phyloP scores from a whole-genome alignment of 1,140 invertebrate species.

The Arion vulgaris region DNA sequence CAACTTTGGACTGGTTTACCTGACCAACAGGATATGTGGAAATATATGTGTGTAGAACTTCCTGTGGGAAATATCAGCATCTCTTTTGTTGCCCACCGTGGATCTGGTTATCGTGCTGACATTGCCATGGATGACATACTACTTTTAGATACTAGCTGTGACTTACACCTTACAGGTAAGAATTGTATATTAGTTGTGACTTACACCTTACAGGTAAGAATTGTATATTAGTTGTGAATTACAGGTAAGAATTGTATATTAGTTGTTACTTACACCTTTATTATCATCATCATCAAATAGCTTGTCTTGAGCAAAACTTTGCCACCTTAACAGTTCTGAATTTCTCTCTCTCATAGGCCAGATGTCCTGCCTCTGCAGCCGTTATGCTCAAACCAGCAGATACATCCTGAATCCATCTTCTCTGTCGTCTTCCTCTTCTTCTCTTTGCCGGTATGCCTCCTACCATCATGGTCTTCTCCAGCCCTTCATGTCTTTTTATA shows the following conservation, averaged over 20 bases:
- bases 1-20: background rate
- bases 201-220: background rate
- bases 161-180: background rate
- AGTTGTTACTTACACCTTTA: no score
- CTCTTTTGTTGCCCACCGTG: conserved; percentile 19
- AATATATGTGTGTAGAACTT: background rate
- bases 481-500: no score
- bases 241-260: background rate
- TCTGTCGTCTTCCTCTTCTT: no score
- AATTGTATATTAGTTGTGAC: background rate
- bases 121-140: conserved; percentile 29
- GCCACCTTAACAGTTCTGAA: no score
- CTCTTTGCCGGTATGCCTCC: no score
- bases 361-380: no score
- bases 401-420: no score
- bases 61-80: conserved; percentile 22
- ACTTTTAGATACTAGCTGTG: background rate
- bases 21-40: background rate
- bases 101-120: background rate
- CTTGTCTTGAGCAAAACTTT: no score
- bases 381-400: no score
- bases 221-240: background rate
- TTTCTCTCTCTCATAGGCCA: no score
- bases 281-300: no score
- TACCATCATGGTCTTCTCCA: no score